These are phyloP conservation scores for Myotis yumanensis DNA, from an alignment of 2,113 vertebrate species.

Conservation along the genomic window DNA sequence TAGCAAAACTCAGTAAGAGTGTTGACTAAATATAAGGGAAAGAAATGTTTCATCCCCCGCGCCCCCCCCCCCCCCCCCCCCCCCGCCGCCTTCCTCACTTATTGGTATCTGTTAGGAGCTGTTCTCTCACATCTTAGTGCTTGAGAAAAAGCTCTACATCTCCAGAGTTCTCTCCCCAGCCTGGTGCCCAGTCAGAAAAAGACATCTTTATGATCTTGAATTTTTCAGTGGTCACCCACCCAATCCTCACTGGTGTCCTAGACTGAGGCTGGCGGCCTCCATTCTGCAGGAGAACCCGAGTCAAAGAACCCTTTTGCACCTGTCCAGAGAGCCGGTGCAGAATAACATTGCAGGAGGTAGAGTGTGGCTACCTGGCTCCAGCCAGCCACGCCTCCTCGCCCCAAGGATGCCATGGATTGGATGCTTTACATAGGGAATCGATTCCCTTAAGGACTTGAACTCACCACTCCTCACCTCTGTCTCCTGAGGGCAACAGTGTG, in stretches of 20 bases:
- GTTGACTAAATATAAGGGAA: neutral
- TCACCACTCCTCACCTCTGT: neutral
- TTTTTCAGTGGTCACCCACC: neutral
- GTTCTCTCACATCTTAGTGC: neutral
- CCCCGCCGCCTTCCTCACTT: neutral
- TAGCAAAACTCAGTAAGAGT: neutral
- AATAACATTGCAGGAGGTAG: neutral
- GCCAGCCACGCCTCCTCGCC: neutral
- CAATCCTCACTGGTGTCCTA: neutral
- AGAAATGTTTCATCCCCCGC: neutral
- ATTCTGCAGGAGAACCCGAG: neutral
- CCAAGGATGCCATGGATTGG: neutral
- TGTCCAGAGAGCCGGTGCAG: neutral
- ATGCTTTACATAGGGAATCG: neutral
- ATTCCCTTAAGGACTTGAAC: neutral
- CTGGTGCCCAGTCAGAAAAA: neutral
- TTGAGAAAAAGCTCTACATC: neutral
- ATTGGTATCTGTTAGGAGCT: neutral
- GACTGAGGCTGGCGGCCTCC: neutral
- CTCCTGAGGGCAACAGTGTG: neutral
- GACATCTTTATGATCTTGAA: neutral
- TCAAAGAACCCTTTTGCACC: neutral
- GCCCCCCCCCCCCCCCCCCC: too few relatives aligned
- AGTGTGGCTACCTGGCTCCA: neutral
- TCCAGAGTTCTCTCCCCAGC: neutral